Percentiles rank a stretch among this genome's conserved stretches.
Evolutionary conservation across 2,888 invertebrate species (phyloP).

Genomic region (Oxyteleia sp.): DNA sequence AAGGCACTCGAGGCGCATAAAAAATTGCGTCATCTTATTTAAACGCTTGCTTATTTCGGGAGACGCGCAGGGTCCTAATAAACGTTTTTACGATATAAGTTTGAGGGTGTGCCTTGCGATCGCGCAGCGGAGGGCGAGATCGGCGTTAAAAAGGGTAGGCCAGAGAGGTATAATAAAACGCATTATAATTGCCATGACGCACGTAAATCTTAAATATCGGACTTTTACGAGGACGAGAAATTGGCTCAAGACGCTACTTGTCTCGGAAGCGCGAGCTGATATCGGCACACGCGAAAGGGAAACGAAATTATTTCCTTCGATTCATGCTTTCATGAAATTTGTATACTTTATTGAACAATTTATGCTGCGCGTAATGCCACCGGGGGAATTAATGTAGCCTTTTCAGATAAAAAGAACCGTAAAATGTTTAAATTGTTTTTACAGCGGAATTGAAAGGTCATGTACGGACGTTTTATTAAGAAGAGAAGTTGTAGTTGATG

Average conservation of each 20-base stretch:
- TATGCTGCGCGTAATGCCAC: slow-evolving; percentile 29
- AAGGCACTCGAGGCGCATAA: slow-evolving; percentile 79
- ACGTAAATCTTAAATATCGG: slow-evolving; percentile 86
- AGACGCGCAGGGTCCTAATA: slow-evolving; percentile 82
- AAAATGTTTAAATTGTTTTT: slow-evolving; percentile 1
- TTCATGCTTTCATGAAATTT: slow-evolving; percentile 62
- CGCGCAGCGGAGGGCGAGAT: slow-evolving; percentile 77
- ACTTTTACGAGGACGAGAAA: slow-evolving; percentile 86
- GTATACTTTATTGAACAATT: slow-evolving; percentile 55
- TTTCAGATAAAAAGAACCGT: slow-evolving; percentile 12
- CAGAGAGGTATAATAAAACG: slow-evolving; percentile 83
- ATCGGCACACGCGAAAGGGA: slow-evolving; percentile 46
- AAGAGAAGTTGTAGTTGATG: no score
- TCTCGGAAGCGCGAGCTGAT: slow-evolving; percentile 69
- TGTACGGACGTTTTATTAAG: no score
- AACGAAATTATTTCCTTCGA: slow-evolving; percentile 66
- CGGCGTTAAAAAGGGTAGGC: slow-evolving; percentile 76
- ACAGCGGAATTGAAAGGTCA: no score
- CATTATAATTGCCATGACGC: slow-evolving; percentile 87
- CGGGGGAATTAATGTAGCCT: slow-evolving; percentile 14
- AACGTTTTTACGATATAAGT: slow-evolving; percentile 87
- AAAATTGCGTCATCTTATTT: slow-evolving; percentile 85
- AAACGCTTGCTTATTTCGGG: slow-evolving; percentile 80
- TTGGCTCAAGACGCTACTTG: slow-evolving; percentile 84
- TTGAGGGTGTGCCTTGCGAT: slow-evolving; percentile 83